Conservation (phyloP, 2,113 vertebrate genomes). For the Nestor notabilis region DNA sequence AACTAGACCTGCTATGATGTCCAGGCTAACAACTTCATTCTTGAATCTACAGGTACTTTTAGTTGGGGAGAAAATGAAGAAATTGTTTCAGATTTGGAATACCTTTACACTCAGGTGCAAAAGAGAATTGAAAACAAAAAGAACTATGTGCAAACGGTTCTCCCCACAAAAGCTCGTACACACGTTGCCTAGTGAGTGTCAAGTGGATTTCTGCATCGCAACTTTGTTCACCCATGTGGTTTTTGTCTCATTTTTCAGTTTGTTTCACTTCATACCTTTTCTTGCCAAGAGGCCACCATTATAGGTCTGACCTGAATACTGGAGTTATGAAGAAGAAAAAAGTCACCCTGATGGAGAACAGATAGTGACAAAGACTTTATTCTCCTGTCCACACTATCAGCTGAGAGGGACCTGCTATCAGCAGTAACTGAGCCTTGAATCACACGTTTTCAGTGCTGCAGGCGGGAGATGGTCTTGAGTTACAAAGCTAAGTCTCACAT, state of each 20-base stretch:
- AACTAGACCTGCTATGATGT: neutral
- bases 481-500: slow-evolving; percentile 75
- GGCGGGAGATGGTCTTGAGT: slow-evolving; percentile 70
- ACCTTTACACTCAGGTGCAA: neutral
- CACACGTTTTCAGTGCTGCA: slow-evolving; percentile 70
- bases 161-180: neutral
- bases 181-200: rapidly evolving
- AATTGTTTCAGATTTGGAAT: neutral
- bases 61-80: neutral
- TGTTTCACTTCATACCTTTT: neutral
- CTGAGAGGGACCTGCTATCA: slow-evolving; percentile 73
- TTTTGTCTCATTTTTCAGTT: neutral
- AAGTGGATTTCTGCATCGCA: neutral
- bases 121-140: neutral
- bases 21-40: neutral
- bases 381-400: slow-evolving; percentile 72
- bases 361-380: slow-evolving; percentile 77
- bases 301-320: slow-evolving; percentile 34
- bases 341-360: slow-evolving; percentile 43
- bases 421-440: slow-evolving; percentile 78
- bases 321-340: slow-evolving; percentile 59
- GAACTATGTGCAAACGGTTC: neutral
- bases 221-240: neutral
- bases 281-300: slow-evolving; percentile 27
- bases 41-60: neutral